A percentile compares a stretch with the other conserved stretches of the same genome.
phyloP scores from a whole-genome alignment of 1,140 invertebrate genomes.

The Neotoxoptera formosana region DNA sequence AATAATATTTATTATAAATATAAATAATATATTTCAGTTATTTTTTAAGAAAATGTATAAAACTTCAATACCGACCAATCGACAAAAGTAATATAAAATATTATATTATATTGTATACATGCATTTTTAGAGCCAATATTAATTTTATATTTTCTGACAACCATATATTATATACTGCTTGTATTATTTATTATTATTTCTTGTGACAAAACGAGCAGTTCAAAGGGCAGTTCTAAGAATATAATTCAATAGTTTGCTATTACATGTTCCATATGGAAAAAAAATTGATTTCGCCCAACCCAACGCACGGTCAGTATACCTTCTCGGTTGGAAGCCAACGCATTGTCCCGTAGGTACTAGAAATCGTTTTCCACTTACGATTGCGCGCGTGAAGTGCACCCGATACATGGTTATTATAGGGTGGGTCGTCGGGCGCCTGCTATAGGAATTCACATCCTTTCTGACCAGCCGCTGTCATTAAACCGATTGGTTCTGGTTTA shows the following conservation, averaged over 20 bases:
- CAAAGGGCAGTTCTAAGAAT: neutral
- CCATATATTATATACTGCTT: neutral
- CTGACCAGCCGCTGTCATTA: conserved; percentile 22
- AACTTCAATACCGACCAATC: too few relatives aligned
- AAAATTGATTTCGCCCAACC: neutral
- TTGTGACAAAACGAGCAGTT: neutral
- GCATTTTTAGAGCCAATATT: neutral
- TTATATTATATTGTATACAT: neutral
- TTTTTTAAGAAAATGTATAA: too few relatives aligned
- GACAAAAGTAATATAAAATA: neutral
- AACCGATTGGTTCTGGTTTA: conserved; percentile 53
- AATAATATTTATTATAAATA: too few relatives aligned
- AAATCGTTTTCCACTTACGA: conserved; percentile 40
- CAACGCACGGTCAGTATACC: neutral
- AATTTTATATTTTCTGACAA: neutral
- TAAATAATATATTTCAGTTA: too few relatives aligned
- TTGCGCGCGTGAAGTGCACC: conserved; percentile 27
- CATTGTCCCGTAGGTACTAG: neutral
- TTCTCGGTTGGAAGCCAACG: conserved; percentile 3
- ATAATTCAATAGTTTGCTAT: neutral
- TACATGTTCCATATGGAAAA: neutral
- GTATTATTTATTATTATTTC: neutral
- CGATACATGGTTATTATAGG: conserved; percentile 22
- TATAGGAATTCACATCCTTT: conserved; percentile 45
- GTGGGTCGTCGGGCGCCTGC: conserved; percentile 15